Conservation (phyloP, 1,140 invertebrate genomes). For the Magallana gigas region DNA sequence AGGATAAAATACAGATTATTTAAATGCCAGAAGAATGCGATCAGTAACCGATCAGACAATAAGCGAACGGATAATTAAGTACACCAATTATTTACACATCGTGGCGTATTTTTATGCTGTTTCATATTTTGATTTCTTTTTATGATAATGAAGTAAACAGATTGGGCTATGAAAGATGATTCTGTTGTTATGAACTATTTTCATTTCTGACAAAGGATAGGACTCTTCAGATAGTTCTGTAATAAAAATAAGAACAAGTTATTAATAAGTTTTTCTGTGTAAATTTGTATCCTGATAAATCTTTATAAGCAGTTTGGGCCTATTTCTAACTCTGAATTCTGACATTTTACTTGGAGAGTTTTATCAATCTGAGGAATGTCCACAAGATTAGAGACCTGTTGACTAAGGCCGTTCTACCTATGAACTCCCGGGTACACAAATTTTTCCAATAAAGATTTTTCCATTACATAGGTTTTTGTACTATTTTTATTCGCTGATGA, state of each 20-base stretch:
- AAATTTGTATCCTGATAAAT: no score
- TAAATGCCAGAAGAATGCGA: constrained; percentile 3
- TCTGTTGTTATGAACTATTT: neutral
- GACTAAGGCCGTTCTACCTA: neutral
- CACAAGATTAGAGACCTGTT: neutral
- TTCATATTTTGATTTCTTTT: constrained; percentile 24
- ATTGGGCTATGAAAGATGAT: neutral
- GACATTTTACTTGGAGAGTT: neutral
- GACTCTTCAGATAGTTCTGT: no score
- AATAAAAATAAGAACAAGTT: no score
- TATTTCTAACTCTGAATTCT: neutral
- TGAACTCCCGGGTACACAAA: neutral
- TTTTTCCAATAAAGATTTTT: neutral
- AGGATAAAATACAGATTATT: constrained; percentile 7
- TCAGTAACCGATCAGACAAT: neutral
- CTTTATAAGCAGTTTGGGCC: no score
- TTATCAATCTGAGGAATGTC: constrained; percentile 18
- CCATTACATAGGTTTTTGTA: neutral
- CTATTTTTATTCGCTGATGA: neutral
- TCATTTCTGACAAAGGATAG: neutral
- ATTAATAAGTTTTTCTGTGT: no score
- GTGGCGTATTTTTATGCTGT: neutral
- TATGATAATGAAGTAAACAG: constrained; percentile 12
- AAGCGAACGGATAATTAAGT: neutral
- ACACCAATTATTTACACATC: neutral